Percentiles rank a stretch among this genome's conserved stretches.
Evolutionary conservation across 2,888 invertebrate genomes (phyloP).

Genomic region (Blera fallax): DNA sequence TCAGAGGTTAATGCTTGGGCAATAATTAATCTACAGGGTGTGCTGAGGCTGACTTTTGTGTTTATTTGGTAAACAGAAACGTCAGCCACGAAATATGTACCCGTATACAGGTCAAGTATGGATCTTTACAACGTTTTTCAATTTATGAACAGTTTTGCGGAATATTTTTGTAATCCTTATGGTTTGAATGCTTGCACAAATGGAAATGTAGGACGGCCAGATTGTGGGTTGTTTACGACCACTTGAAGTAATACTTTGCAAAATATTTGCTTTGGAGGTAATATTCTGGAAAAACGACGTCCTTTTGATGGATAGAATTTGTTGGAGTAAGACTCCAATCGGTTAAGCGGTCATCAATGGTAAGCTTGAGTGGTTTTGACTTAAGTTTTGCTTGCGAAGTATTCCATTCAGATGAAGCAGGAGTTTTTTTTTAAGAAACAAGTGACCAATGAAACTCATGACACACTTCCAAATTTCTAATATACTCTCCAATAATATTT

Average conservation of each 20-base stretch:
- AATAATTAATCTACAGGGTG: slow-evolving; percentile 22
- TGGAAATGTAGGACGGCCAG: not conserved
- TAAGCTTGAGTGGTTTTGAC: too few relatives aligned
- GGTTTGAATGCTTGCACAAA: not conserved
- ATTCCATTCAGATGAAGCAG: too few relatives aligned
- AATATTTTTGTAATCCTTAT: not conserved
- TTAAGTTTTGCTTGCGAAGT: too few relatives aligned
- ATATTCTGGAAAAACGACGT: not conserved
- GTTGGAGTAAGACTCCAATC: too few relatives aligned
- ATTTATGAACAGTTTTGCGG: not conserved
- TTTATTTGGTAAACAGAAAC: not conserved
- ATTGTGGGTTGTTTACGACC: not conserved
- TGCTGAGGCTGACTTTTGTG: not conserved
- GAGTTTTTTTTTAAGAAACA: too few relatives aligned
- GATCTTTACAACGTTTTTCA: not conserved
- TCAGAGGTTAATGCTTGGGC: slow-evolving; percentile 17
- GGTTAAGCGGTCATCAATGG: too few relatives aligned
- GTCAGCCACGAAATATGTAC: not conserved
- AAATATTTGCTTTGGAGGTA: not conserved
- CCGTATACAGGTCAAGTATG: not conserved
- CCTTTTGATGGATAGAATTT: not conserved
- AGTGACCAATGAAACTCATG: too few relatives aligned
- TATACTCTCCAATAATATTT: too few relatives aligned
- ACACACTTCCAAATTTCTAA: too few relatives aligned
- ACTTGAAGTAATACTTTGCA: not conserved